These are phyloP conservation scores for Spongia lamella DNA, from an alignment of 37 sponge, comb jelly and placozoan species.

Conservation along the genomic window DNA sequence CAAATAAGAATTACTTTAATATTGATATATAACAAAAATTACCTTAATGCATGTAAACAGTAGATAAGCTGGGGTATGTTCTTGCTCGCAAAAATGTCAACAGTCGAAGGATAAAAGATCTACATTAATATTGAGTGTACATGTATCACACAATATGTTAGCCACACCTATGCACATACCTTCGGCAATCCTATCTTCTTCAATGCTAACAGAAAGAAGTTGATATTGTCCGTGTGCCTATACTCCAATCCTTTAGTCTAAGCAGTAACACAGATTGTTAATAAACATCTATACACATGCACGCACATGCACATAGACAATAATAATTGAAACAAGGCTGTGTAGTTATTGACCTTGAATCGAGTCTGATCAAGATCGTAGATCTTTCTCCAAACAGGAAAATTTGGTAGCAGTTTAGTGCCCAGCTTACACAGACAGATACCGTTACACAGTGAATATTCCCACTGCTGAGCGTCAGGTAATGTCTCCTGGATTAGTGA, in stretches of 20 bases:
- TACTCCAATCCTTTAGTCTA: constrained; percentile 74
- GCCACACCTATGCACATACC: constrained; percentile 19
- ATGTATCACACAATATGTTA: no score
- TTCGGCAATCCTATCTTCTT: constrained; percentile 77
- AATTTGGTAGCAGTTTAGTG: constrained; percentile 59
- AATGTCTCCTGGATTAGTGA: constrained; percentile 31
- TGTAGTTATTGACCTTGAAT: constrained; percentile 29
- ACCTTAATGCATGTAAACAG: constrained; percentile 83
- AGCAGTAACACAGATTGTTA: neutral
- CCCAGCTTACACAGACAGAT: constrained; percentile 74
- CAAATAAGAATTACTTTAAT: neutral
- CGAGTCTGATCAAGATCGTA: constrained; percentile 69
- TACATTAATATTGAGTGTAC: neutral
- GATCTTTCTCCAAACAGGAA: constrained; percentile 64
- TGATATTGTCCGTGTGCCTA: constrained; percentile 90
- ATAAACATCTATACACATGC: neutral
- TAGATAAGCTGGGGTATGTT: constrained; percentile 77
- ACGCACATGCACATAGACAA: neutral
- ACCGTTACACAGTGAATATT: constrained; percentile 62
- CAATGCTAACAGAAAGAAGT: constrained; percentile 74
- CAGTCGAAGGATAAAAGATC: constrained; percentile 76
- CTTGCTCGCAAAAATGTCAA: constrained; percentile 80
- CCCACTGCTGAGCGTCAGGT: constrained; percentile 63
- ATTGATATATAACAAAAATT: neutral
- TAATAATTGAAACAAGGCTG: neutral